A percentile compares a stretch with the other conserved stretches of the same genome.
Conservation (phyloP, 2,888 invertebrate species). For the Fissipunctia ypsillon region DNA sequence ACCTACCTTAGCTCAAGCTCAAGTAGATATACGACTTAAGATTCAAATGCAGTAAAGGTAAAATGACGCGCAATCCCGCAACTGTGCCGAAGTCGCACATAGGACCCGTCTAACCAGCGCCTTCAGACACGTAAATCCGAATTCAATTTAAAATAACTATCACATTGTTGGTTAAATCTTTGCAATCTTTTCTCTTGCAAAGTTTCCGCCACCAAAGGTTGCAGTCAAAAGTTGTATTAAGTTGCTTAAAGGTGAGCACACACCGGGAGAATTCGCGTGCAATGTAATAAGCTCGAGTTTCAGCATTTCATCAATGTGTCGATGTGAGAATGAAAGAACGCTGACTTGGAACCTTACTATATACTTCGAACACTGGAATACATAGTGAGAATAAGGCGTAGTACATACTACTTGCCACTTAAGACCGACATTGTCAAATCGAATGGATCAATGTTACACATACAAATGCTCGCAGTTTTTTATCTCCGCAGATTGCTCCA, state of each 20-base stretch:
- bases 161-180: constrained; percentile 70
- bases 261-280: background rate
- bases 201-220: constrained; percentile 73
- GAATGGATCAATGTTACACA: background rate
- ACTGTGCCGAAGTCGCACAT: constrained; percentile 8
- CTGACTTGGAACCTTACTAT: background rate
- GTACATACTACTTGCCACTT: background rate
- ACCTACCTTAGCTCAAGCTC: background rate
- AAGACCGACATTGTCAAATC: background rate
- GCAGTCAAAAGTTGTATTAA: constrained; percentile 84
- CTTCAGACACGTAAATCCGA: constrained; percentile 51
- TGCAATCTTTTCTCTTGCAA: constrained; percentile 57
- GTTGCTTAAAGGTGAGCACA: constrained; percentile 71
- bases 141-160: constrained; percentile 69
- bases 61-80: background rate
- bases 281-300: background rate
- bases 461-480: constrained; percentile 1
- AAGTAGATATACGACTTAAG: background rate
- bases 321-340: background rate
- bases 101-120: background rate
- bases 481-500: background rate
- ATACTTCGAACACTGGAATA: background rate
- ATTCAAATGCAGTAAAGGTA: background rate
- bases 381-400: background rate
- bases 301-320: background rate